These are phyloP conservation scores for Pseudorasbora parva DNA, from an alignment of 2,113 vertebrate genomes.

Conservation along the genomic window DNA sequence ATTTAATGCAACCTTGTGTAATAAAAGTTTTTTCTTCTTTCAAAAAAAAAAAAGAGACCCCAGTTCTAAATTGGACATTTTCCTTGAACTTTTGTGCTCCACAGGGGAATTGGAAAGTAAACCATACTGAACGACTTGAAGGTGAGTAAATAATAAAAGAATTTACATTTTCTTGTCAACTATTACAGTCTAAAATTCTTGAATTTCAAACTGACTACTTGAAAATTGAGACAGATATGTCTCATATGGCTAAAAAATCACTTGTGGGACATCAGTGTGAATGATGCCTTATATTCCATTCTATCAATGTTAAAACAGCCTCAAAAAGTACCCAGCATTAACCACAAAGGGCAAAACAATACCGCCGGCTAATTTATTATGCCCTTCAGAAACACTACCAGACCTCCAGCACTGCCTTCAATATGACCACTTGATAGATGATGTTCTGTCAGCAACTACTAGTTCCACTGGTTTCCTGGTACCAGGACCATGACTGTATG, in stretches of 20 bases:
- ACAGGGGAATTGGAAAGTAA: not conserved
- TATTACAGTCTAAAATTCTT: not conserved
- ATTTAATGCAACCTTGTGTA: too few species aligned
- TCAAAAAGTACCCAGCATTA: not conserved
- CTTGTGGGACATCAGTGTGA: not conserved
- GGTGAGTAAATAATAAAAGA: not conserved
- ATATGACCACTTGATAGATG: conserved; percentile 30
- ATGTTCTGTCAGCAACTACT: conserved; percentile 29
- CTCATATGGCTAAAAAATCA: not conserved
- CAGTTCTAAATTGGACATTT: not conserved
- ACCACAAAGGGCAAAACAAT: conserved; percentile 14
- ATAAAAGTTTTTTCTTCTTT: too few species aligned
- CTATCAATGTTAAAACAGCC: not conserved
- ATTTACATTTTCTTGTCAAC: not conserved
- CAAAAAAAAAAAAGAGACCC: too few species aligned
- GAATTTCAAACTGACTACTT: not conserved
- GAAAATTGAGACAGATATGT: not conserved
- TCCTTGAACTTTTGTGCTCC: not conserved
- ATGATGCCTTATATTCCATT: not conserved
- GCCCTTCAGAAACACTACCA: conserved; percentile 2
- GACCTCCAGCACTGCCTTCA: conserved; percentile 23
- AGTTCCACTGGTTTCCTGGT: conserved; percentile 22
- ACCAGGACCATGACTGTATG: conserved; percentile 28
- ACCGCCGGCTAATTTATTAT: not conserved
- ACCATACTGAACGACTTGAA: too few species aligned